phyloP scores from a whole-genome alignment of 2,113 vertebrate species.

The Hippotragus niger region DNA sequence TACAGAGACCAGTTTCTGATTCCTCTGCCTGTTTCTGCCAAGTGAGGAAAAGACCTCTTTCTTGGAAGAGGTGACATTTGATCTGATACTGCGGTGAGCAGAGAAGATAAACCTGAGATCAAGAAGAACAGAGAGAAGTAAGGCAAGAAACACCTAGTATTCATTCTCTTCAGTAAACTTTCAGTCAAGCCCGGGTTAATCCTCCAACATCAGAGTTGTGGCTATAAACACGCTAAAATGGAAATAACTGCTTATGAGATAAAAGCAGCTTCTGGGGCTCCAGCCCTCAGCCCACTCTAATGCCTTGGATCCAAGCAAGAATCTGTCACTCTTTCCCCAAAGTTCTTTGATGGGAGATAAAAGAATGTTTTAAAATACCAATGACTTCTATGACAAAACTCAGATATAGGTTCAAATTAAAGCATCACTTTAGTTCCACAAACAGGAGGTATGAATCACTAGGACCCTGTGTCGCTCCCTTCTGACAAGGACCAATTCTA shows the following conservation, averaged over 20 bases:
- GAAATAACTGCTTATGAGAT: not conserved
- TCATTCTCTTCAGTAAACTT: not conserved
- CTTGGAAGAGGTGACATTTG: not conserved
- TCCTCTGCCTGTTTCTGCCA: not conserved
- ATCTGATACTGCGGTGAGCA: not conserved
- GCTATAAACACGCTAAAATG: not conserved
- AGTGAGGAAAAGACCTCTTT: not conserved
- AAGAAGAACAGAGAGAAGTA: not conserved
- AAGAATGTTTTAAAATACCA: not conserved
- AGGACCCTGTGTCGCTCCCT: not conserved
- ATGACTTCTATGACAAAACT: not conserved
- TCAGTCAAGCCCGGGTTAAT: rapidly evolving
- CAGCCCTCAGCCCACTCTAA: no score
- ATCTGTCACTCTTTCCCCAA: not conserved
- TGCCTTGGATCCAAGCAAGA: not conserved
- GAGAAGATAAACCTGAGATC: not conserved
- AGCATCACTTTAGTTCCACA: not conserved
- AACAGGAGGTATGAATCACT: not conserved
- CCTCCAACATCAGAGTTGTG: rapidly evolving
- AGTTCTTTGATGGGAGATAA: not conserved
- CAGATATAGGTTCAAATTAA: not conserved
- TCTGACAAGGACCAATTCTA: not conserved
- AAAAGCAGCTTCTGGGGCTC: not conserved
- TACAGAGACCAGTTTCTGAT: not conserved
- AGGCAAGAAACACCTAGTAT: not conserved